phyloP scores from a whole-genome alignment of 2,113 vertebrate species.

The Carettochelys insculpta region DNA sequence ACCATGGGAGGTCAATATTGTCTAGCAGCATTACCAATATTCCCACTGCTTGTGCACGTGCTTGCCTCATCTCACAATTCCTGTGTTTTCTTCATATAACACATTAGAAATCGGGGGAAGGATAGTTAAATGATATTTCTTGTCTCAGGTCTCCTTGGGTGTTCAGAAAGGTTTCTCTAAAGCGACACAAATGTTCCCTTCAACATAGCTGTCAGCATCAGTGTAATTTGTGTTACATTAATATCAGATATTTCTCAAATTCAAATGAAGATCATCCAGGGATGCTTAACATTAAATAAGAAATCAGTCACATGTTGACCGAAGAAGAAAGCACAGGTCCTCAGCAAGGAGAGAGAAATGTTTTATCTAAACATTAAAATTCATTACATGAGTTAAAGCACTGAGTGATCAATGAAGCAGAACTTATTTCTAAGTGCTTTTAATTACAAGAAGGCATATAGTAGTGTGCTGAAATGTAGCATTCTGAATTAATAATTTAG shows the following conservation, averaged over 20 bases:
- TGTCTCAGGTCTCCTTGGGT: background rate
- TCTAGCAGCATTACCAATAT: no score
- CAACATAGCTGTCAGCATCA: background rate
- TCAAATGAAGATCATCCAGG: background rate
- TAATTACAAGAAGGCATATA: background rate
- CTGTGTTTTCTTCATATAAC: background rate
- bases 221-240: background rate
- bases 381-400: background rate
- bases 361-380: background rate
- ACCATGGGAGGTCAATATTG: no score
- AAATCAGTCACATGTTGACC: background rate
- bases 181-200: background rate
- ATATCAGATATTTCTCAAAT: background rate
- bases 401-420: background rate
- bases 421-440: constrained; percentile 22
- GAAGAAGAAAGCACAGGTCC: background rate
- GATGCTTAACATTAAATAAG: background rate
- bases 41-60: no score
- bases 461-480: background rate
- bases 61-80: accelerated
- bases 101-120: background rate
- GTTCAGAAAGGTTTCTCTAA: background rate
- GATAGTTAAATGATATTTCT: background rate
- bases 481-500: background rate
- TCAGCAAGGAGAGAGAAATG: background rate